A percentile compares a stretch with the other conserved stretches of the same genome.
Evolutionary conservation across 2,797 vertebrate genomes (phyloP).

Genomic region (Gallinago stenura): DNA sequence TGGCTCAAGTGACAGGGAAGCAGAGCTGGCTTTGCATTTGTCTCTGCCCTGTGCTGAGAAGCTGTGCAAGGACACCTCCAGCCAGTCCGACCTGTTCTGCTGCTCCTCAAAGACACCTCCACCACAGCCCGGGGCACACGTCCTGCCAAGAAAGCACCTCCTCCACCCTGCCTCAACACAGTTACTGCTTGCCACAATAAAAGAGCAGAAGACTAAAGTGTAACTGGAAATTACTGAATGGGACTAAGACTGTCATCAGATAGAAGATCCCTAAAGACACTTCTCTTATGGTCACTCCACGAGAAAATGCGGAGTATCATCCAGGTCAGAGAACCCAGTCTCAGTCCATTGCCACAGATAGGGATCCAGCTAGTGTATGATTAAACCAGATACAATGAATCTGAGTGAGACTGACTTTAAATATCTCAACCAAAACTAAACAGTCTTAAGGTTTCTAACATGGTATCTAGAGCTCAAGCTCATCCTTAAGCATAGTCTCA

Average conservation of each 20-base stretch:
- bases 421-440: not conserved
- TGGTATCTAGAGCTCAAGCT: not conserved
- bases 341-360: not conserved
- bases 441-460: not conserved
- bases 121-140: not conserved
- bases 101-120: not conserved
- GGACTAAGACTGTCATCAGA: not conserved
- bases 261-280: not conserved
- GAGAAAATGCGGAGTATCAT: not conserved
- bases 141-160: not conserved
- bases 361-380: not conserved
- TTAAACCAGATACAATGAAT: not conserved
- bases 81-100: not conserved
- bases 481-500: not conserved
- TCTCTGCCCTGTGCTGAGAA: not conserved
- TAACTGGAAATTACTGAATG: not conserved
- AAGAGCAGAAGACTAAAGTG: not conserved
- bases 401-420: not conserved
- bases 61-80: not conserved
- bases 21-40: not conserved
- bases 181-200: not conserved
- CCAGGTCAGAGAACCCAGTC: not conserved
- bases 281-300: not conserved
- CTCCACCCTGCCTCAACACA: not conserved
- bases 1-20: not conserved